Conservation (phyloP, 2,888 invertebrate species). For the Brachylomia viminalis region DNA sequence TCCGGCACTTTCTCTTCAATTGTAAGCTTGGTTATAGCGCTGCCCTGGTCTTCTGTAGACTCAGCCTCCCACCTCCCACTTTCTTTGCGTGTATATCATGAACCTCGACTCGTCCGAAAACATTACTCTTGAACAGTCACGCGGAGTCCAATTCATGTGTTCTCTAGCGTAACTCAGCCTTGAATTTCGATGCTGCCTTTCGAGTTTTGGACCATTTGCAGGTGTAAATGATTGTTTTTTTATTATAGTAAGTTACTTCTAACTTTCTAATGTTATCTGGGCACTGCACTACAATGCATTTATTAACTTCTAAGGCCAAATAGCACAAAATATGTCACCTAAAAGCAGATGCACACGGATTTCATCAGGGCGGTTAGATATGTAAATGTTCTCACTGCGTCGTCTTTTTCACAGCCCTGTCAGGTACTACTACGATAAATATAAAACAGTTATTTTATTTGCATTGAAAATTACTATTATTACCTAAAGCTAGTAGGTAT, state of each 20-base stretch:
- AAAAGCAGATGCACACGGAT: neutral
- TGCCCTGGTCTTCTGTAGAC: no score
- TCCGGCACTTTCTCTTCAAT: no score
- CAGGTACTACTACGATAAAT: neutral
- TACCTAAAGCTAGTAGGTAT: constrained; percentile 1
- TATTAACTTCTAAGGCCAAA: neutral
- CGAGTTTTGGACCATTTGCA: no score
- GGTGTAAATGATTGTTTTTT: constrained; percentile 39
- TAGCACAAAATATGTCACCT: neutral
- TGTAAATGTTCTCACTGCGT: constrained; percentile 10
- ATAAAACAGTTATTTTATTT: constrained; percentile 13
- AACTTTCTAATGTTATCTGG: neutral
- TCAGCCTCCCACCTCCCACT: no score
- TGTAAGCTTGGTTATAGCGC: no score
- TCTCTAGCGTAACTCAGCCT: no score
- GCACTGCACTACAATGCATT: neutral
- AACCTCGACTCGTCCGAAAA: no score
- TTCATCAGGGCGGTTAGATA: neutral
- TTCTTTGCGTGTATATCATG: no score
- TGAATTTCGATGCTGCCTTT: no score
- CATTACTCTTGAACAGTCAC: no score
- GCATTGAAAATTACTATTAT: constrained; percentile 18
- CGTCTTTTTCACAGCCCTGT: neutral
- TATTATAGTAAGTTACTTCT: neutral
- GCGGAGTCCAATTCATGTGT: no score